These are phyloP conservation scores for Drosophila stalkeri DNA, from an alignment of 2,888 invertebrate genomes.

Conservation along the genomic window DNA sequence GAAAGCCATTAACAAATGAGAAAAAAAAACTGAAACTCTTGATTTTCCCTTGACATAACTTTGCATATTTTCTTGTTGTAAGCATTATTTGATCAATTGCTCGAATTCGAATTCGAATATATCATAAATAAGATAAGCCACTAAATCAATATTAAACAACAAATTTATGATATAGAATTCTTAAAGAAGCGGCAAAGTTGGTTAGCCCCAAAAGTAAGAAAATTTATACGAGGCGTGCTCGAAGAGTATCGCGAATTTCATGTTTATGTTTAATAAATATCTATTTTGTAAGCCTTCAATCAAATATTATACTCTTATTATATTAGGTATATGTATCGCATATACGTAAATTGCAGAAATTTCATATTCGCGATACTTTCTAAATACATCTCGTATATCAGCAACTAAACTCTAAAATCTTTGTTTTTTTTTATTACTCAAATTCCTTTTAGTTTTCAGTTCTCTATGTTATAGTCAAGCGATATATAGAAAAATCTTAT, in stretches of 20 bases:
- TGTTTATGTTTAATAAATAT: too few species aligned
- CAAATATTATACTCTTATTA: too few species aligned
- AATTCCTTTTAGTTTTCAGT: not conserved
- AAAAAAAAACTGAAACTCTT: constrained; percentile 26
- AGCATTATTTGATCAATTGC: constrained; percentile 25
- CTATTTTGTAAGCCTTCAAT: too few species aligned
- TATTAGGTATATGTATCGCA: too few species aligned
- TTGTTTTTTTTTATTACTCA: not conserved
- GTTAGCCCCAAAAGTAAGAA: not conserved
- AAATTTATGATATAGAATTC: constrained; percentile 6
- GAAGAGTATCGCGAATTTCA: not conserved
- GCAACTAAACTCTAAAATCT: not conserved
- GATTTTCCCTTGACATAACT: constrained; percentile 19
- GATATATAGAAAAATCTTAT: not conserved
- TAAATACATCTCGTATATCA: not conserved
- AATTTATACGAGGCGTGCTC: not conserved
- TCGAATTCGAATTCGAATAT: constrained; percentile 1
- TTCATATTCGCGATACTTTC: not conserved
- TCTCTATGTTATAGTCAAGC: not conserved
- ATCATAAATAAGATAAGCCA: constrained; percentile 35
- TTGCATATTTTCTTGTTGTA: not conserved
- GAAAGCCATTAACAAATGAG: not conserved
- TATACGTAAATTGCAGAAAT: too few species aligned
- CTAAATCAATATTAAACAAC: constrained; percentile 31
- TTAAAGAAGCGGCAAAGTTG: not conserved